phyloP scores from a whole-genome alignment of 37 sponge, comb jelly and placozoan species.

The Bolinopsis microptera region DNA sequence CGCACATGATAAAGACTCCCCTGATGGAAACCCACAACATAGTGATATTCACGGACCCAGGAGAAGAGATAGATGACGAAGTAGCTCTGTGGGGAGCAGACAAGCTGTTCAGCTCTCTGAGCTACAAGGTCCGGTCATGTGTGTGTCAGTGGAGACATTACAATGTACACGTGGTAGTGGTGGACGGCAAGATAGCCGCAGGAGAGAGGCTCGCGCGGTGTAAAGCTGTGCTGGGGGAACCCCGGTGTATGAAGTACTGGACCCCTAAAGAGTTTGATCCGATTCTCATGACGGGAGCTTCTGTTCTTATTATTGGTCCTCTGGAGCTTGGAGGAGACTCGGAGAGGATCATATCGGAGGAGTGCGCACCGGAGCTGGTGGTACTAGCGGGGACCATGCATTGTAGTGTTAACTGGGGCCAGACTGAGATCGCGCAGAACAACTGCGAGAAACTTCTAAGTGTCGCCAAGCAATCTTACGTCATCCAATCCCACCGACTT shows the following conservation, averaged over 20 bases:
- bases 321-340: neutral
- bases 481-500: neutral
- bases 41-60: neutral
- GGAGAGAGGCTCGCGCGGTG: neutral
- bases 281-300: neutral
- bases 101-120: neutral
- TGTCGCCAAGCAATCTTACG: neutral
- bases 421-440: neutral
- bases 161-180: neutral
- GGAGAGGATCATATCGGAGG: neutral
- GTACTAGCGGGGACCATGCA: neutral
- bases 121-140: neutral
- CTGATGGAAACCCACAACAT: neutral
- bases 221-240: neutral
- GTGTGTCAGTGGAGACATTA: neutral
- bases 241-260: neutral
- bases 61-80: constrained; percentile 4
- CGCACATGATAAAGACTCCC: neutral
- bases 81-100: neutral
- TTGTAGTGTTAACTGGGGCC: constrained; percentile 10
- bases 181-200: neutral
- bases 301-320: neutral
- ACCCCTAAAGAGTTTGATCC: neutral
- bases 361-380: neutral
- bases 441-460: neutral